Percentiles rank a stretch among this genome's conserved stretches.
Evolutionary conservation across 2,113 vertebrate genomes (phyloP).

Genomic region (Pycnonotus jocosus): DNA sequence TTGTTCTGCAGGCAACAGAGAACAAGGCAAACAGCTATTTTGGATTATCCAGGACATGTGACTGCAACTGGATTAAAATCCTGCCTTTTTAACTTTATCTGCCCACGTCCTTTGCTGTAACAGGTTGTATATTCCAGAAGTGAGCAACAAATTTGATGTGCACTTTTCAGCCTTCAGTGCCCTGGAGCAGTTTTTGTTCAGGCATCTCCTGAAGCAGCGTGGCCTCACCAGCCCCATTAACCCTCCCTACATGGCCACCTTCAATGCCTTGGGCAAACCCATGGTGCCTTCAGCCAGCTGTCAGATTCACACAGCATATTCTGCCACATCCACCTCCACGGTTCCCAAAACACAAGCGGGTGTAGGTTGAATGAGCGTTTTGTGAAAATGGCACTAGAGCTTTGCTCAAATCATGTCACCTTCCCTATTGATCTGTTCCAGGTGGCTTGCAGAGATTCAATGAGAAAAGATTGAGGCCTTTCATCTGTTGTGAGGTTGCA

Average conservation of each 20-base stretch:
- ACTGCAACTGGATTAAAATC: not conserved
- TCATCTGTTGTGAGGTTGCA: rapidly evolving
- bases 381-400: not conserved
- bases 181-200: not conserved
- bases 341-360: not conserved
- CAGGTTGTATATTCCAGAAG: not conserved
- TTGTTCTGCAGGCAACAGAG: not conserved
- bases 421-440: not conserved
- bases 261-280: not conserved
- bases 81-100: not conserved
- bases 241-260: rapidly evolving
- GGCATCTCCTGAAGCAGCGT: rapidly evolving
- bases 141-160: rapidly evolving
- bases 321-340: not conserved
- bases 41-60: not conserved
- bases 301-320: not conserved
- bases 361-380: not conserved
- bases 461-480: not conserved
- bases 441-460: rapidly evolving
- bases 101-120: not conserved
- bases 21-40: not conserved
- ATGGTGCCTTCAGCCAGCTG: not conserved
- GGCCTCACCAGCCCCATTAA: not conserved
- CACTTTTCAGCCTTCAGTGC: not conserved
- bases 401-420: not conserved